Conservation (phyloP, 1,140 invertebrate genomes). For the Rhizoglyphus robini region DNA sequence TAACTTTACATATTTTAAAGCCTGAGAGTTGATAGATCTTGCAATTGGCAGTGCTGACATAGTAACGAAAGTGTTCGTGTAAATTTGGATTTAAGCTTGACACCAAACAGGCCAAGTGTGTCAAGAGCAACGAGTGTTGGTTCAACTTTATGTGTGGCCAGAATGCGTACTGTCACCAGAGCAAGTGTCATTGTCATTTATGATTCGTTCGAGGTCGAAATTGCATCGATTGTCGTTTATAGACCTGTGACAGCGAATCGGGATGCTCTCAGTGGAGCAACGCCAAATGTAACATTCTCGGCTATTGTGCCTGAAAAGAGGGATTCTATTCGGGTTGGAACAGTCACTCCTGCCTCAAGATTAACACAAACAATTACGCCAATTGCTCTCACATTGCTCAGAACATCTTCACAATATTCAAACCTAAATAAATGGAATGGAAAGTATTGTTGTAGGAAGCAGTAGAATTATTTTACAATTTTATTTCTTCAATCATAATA, state of each 20-base stretch:
- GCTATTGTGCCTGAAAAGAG: neutral
- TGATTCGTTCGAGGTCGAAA: neutral
- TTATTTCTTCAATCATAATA: no score
- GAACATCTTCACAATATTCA: neutral
- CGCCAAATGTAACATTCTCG: neutral
- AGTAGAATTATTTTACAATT: no score
- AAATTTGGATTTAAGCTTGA: neutral
- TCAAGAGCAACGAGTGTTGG: neutral
- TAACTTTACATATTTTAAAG: no score
- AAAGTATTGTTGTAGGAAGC: no score
- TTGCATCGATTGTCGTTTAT: neutral
- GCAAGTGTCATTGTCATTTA: neutral
- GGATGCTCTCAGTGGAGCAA: neutral
- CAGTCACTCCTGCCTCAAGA: no score
- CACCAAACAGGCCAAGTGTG: neutral
- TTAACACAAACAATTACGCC: neutral
- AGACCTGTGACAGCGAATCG: neutral
- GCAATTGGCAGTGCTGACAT: no score
- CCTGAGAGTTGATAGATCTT: no score
- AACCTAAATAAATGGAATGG: no score
- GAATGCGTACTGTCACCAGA: neutral
- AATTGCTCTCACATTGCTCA: neutral
- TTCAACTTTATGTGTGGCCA: neutral
- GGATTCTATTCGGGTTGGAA: no score
- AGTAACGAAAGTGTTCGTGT: neutral